Percentiles rank a stretch among this genome's conserved stretches.
These are phyloP conservation scores for Xiphorhynchus elegans DNA, from an alignment of 2,113 vertebrate species.

Conservation along the genomic window DNA sequence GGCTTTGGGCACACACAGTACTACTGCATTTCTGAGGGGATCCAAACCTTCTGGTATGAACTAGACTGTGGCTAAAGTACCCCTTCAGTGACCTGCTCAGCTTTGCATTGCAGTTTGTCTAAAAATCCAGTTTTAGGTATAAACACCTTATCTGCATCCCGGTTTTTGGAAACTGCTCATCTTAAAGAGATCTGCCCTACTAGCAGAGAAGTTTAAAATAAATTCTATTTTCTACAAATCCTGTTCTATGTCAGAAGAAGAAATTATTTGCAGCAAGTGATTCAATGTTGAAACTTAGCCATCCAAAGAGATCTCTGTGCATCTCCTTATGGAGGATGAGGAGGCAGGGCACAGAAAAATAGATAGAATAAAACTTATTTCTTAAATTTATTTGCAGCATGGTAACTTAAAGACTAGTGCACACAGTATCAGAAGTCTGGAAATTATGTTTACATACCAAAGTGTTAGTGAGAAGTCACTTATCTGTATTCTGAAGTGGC, in stretches of 20 bases:
- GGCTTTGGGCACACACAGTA: background rate
- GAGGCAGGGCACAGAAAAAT: background rate
- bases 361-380: background rate
- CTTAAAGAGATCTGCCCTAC: background rate
- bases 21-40: background rate
- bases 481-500: background rate
- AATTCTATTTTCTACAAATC: background rate
- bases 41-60: background rate
- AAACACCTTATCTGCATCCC: background rate
- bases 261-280: background rate
- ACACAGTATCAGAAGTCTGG: background rate
- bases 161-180: background rate
- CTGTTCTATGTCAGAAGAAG: background rate
- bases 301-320: background rate
- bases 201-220: background rate
- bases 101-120: background rate
- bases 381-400: conserved; percentile 26
- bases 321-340: background rate
- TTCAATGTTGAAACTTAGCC: background rate
- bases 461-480: background rate
- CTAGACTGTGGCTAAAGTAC: background rate
- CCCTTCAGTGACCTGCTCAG: background rate
- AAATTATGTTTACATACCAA: background rate
- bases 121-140: background rate
- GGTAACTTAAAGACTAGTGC: background rate